A percentile compares a stretch with the other conserved stretches of the same genome.
phyloP scores from a whole-genome alignment of 1,140 invertebrate genomes.

The Pteromalus puparum region DNA sequence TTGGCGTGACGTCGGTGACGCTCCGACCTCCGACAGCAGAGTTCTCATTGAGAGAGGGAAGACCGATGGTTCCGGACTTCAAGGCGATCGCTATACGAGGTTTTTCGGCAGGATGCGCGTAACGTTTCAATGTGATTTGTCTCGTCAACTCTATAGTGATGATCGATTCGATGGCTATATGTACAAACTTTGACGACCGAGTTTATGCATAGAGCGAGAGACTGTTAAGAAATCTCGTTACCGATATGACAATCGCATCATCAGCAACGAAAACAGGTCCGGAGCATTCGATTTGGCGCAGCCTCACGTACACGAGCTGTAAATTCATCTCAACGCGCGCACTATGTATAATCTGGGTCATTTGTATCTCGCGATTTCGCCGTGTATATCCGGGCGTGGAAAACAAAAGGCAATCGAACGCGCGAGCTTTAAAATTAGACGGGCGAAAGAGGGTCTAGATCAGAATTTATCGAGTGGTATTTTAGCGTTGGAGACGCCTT shows the following conservation, averaged over 20 bases:
- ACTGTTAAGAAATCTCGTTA: background rate
- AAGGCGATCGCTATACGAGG: background rate
- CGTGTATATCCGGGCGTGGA: background rate
- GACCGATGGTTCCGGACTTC: background rate
- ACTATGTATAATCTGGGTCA: background rate
- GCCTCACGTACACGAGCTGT: background rate
- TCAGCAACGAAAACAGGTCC: background rate
- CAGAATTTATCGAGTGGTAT: background rate
- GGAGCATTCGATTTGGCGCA: background rate
- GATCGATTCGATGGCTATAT: too few species aligned
- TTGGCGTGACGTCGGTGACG: constrained; percentile 46
- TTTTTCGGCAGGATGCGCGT: background rate
- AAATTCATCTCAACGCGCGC: background rate
- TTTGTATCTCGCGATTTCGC: background rate
- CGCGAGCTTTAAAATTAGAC: background rate
- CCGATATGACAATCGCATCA: background rate
- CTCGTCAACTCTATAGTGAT: too few species aligned
- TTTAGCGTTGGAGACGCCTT: background rate
- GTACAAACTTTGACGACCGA: too few species aligned
- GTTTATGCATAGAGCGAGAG: too few species aligned
- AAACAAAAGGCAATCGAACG: background rate
- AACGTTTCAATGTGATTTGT: too few species aligned
- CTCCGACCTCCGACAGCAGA: constrained; percentile 27
- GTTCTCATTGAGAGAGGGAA: background rate
- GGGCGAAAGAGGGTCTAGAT: background rate